Conservation (phyloP, 2,888 invertebrate species). For the Rhaphigaster nebulosa region DNA sequence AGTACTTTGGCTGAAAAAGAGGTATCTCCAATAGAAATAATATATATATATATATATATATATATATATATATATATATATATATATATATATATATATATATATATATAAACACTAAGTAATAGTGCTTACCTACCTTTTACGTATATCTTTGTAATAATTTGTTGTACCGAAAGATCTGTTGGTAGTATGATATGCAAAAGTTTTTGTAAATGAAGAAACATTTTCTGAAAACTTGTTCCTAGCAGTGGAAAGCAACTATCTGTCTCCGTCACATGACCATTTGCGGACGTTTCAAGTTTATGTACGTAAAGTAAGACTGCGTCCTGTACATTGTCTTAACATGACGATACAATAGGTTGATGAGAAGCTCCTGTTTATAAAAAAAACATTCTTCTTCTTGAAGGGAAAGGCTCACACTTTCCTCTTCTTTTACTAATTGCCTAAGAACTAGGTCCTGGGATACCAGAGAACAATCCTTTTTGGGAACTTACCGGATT, state of each 20-base stretch:
- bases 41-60: too few species aligned
- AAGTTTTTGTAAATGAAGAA: not conserved
- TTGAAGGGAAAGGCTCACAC: constrained; percentile 46
- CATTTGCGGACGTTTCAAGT: not conserved
- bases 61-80: too few species aligned
- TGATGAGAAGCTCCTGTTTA: constrained; percentile 5
- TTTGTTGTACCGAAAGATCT: too few species aligned
- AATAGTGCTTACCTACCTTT: too few species aligned
- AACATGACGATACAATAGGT: not conserved
- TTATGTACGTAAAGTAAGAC: not conserved
- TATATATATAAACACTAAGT: too few species aligned
- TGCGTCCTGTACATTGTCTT: not conserved
- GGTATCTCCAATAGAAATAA: too few species aligned
- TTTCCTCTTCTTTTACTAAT: constrained; percentile 49
- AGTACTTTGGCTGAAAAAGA: too few species aligned
- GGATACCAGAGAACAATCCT: not conserved
- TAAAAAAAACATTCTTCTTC: not conserved
- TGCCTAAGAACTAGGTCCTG: constrained; percentile 26
- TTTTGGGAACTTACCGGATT: constrained; percentile 35
- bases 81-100: too few species aligned
- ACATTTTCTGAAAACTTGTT: not conserved
- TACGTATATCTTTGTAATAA: too few species aligned
- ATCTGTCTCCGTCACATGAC: not conserved
- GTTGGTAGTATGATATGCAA: too few species aligned
- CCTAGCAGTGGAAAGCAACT: not conserved